These are phyloP conservation scores for Formicarius rufipectus DNA, from an alignment of 2,113 vertebrate species.

Conservation along the genomic window DNA sequence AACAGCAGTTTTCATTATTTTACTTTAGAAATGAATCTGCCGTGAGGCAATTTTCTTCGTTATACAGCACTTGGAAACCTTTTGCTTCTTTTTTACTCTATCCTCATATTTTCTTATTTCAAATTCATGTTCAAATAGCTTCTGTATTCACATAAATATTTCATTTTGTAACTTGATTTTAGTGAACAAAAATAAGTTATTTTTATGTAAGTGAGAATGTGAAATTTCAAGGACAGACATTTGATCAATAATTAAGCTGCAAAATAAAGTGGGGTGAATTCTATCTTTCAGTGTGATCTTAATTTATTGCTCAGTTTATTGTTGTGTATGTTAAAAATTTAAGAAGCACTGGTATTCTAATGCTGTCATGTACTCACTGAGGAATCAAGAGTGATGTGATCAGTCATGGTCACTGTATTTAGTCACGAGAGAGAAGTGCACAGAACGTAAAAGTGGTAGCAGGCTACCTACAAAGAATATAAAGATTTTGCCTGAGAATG, in stretches of 20 bases:
- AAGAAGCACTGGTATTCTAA: not conserved
- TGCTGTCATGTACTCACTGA: not conserved
- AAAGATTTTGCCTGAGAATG: not conserved
- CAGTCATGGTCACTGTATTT: not conserved
- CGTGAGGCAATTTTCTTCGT: not conserved
- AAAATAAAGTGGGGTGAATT: not conserved
- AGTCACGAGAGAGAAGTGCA: not conserved
- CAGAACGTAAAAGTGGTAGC: not conserved
- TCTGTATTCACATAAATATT: not conserved
- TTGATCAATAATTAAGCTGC: not conserved
- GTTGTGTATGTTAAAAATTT: not conserved
- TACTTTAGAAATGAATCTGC: not conserved
- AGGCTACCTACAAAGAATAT: not conserved
- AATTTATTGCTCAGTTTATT: not conserved
- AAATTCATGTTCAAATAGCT: not conserved
- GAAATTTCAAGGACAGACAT: not conserved
- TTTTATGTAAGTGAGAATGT: not conserved
- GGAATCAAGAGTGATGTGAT: not conserved
- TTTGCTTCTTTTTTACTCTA: not conserved
- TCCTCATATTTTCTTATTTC: not conserved
- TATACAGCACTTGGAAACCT: not conserved
- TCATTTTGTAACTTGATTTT: not conserved
- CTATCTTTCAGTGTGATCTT: not conserved
- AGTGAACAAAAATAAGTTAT: not conserved
- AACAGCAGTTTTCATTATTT: not conserved